phyloP scores from a whole-genome alignment of 1,140 invertebrate genomes.

The Neodiprion pinetum region DNA sequence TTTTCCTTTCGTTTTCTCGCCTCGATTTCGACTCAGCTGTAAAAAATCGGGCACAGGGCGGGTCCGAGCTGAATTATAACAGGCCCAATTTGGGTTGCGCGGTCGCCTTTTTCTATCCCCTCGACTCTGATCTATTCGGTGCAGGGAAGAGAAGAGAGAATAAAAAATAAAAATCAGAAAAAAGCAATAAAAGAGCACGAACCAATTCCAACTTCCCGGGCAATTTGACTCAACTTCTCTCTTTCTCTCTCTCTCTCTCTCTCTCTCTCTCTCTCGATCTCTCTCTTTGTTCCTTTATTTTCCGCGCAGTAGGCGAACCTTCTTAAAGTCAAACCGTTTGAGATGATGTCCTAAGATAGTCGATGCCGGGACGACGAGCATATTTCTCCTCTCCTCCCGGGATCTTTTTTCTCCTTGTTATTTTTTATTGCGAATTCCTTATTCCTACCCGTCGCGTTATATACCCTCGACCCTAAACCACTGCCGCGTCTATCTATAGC shows the following conservation, averaged over 20 bases:
- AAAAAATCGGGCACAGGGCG: too few species aligned
- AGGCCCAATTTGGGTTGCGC: neutral
- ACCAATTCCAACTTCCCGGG: conserved; percentile 47
- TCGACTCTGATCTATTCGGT: neutral
- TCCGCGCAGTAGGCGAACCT: neutral
- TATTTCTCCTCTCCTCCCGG: conserved; percentile 29
- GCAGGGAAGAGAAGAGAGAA: too few species aligned
- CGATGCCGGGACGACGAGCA: neutral
- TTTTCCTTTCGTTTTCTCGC: too few species aligned
- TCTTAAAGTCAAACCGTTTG: conserved; percentile 13
- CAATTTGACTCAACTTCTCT: conserved; percentile 43
- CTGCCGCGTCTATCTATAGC: conserved; percentile 26
- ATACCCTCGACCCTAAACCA: neutral
- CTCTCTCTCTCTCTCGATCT: neutral
- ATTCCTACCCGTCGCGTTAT: neutral
- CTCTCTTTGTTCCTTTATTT: neutral
- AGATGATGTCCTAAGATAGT: conserved; percentile 11
- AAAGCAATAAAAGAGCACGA: conserved; percentile 20
- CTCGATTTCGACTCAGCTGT: too few species aligned
- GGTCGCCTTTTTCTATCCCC: conserved; percentile 22
- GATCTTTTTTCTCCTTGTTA: conserved; percentile 44
- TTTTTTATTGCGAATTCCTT: conserved; percentile 43
- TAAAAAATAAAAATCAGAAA: too few species aligned
- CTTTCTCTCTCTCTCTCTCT: neutral
- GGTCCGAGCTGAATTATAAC: neutral